phyloP scores from a whole-genome alignment of 1,140 invertebrate species.

The Microplitis demolitor region DNA sequence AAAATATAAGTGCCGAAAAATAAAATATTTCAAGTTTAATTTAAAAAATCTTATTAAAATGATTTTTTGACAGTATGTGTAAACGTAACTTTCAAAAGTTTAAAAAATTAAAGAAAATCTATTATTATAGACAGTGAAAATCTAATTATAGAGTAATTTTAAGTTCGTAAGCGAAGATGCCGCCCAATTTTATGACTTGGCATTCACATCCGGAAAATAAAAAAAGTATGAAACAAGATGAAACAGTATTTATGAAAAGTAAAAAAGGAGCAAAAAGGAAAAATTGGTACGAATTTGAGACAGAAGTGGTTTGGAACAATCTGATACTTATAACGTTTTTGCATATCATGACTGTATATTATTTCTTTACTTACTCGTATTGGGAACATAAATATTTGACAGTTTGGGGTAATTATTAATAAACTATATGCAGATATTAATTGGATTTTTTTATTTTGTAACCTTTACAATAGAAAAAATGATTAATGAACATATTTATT shows the following conservation, averaged over 20 bases:
- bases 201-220: too few relatives aligned
- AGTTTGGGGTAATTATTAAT: constrained; percentile 15
- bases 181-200: too few relatives aligned
- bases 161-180: too few relatives aligned
- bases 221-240: too few relatives aligned
- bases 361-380: constrained; percentile 61
- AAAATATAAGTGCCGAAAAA: too few relatives aligned
- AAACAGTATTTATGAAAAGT: neutral
- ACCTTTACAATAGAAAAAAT: neutral
- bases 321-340: constrained; percentile 83
- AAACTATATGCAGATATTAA: neutral
- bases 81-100: too few relatives aligned
- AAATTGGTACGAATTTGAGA: constrained; percentile 38
- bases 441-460: neutral
- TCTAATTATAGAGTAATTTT: too few relatives aligned
- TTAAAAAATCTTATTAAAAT: too few relatives aligned
- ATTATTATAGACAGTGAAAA: too few relatives aligned
- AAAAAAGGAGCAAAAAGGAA: neutral
- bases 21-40: too few relatives aligned
- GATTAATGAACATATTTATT: neutral
- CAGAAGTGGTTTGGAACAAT: constrained; percentile 89
- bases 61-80: too few relatives aligned
- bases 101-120: too few relatives aligned
- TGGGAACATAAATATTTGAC: constrained; percentile 13
- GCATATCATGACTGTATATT: constrained; percentile 85